These are phyloP conservation scores for Helicoverpa armigera DNA, from an alignment of 1,140 invertebrate genomes.

Conservation along the genomic window DNA sequence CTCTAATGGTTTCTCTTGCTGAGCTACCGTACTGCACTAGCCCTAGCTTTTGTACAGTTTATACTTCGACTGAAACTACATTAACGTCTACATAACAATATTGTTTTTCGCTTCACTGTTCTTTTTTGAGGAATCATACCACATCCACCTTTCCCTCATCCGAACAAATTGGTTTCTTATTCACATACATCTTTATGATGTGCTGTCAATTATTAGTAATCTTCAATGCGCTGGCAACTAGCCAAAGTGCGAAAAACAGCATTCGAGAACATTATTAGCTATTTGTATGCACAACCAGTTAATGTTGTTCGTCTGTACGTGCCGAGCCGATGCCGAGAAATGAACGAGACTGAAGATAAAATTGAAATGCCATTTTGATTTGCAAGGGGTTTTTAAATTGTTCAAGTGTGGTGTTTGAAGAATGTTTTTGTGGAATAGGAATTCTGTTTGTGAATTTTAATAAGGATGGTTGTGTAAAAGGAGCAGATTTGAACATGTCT, in stretches of 20 bases:
- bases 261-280: constrained; percentile 34
- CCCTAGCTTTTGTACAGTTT: no score
- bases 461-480: not conserved
- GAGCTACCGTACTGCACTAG: no score
- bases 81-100: not conserved
- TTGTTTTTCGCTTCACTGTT: no score
- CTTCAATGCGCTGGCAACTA: constrained; percentile 60
- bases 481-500: no score
- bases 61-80: not conserved
- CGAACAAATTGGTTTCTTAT: constrained; percentile 44
- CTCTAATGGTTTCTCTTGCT: no score
- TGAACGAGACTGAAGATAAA: constrained; percentile 7
- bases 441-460: not conserved
- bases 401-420: not conserved
- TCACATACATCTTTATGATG: constrained; percentile 63
- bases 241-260: constrained; percentile 55
- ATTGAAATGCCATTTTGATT: constrained; percentile 34
- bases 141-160: constrained; percentile 21
- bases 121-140: no score
- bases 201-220: constrained; percentile 65
- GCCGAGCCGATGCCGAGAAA: constrained; percentile 18
- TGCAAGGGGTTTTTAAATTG: constrained; percentile 3
- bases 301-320: constrained; percentile 22
- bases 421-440: not conserved
- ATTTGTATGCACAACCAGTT: constrained; percentile 42